Percentiles rank a stretch among this genome's conserved stretches.
These are phyloP conservation scores for Conus ventricosus DNA, from an alignment of 1,140 invertebrate genomes.

Conservation along the genomic window DNA sequence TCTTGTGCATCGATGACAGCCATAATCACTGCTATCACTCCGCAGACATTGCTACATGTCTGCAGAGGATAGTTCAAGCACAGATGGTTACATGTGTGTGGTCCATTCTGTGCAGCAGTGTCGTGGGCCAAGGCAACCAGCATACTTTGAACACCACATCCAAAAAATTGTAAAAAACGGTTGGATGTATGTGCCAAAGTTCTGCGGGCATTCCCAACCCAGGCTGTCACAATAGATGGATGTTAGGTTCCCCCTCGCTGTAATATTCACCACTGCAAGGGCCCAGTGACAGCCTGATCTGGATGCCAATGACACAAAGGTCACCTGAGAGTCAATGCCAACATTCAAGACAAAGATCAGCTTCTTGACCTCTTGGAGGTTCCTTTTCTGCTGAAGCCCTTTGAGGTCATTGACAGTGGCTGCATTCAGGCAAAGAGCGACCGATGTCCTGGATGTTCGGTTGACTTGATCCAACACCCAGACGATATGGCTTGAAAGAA, in stretches of 20 bases:
- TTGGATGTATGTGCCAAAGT: background rate
- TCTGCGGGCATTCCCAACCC: constrained; percentile 2
- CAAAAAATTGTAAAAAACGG: background rate
- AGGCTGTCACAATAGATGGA: background rate
- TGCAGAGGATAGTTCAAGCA: constrained; percentile 9
- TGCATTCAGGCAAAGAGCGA: background rate
- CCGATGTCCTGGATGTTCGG: background rate
- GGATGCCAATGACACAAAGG: background rate
- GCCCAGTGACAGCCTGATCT: constrained; percentile 4
- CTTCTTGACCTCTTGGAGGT: background rate
- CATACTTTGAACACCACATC: background rate
- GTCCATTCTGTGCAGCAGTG: background rate
- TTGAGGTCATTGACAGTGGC: constrained; percentile 4
- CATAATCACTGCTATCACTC: too few relatives aligned
- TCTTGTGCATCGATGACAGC: too few relatives aligned
- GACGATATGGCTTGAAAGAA: background rate
- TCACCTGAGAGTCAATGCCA: background rate
- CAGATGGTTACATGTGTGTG: background rate
- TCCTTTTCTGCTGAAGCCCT: constrained; percentile 7
- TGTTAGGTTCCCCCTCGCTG: background rate
- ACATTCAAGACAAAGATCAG: background rate
- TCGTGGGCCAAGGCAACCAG: background rate
- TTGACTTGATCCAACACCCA: background rate
- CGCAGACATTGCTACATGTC: too few relatives aligned
- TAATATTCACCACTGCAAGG: background rate